Evolutionary conservation across 2,888 invertebrate genomes (phyloP).

Genomic region (Pediacus dermestoides): DNA sequence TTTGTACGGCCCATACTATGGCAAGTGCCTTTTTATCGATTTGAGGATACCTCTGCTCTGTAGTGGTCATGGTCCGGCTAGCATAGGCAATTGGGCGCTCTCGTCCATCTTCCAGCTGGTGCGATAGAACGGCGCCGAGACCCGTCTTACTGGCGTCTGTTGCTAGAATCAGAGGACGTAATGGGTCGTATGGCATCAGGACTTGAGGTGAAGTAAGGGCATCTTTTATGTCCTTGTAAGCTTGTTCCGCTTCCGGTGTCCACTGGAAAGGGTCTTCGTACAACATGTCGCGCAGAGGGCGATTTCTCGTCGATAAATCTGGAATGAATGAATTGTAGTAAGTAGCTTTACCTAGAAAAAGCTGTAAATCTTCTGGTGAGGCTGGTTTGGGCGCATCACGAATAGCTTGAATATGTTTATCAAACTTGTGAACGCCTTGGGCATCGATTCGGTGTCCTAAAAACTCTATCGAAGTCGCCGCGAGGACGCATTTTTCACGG

Average conservation of each 20-base stretch:
- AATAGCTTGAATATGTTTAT: slow-evolving; percentile 17
- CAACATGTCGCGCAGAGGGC: slow-evolving; percentile 16
- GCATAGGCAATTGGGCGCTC: slow-evolving; percentile 15
- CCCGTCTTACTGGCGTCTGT: slow-evolving; percentile 14
- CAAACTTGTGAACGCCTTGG: too few species aligned
- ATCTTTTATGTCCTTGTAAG: slow-evolving; percentile 15
- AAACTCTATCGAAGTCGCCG: slow-evolving; percentile 2
- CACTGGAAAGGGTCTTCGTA: slow-evolving; percentile 12
- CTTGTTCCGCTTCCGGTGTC: slow-evolving; percentile 15
- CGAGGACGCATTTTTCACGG: slow-evolving; percentile 7
- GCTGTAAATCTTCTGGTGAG: slow-evolving; percentile 11
- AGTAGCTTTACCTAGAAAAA: slow-evolving; percentile 17
- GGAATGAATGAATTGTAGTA: slow-evolving; percentile 19
- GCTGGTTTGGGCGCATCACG: slow-evolving; percentile 19
- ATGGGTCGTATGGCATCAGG: slow-evolving; percentile 20
- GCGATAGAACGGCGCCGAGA: background rate
- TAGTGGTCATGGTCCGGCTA: slow-evolving; percentile 14
- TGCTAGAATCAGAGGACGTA: slow-evolving; percentile 15
- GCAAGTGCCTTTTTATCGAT: slow-evolving; percentile 22
- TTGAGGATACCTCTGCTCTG: slow-evolving; percentile 18
- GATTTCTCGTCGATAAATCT: slow-evolving; percentile 17
- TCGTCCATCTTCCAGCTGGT: background rate
- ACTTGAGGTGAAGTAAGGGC: slow-evolving; percentile 19
- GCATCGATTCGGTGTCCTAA: slow-evolving; percentile 3
- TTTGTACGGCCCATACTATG: slow-evolving; percentile 16